Conservation (phyloP, 1,140 invertebrate genomes). For the Limonius californicus region DNA sequence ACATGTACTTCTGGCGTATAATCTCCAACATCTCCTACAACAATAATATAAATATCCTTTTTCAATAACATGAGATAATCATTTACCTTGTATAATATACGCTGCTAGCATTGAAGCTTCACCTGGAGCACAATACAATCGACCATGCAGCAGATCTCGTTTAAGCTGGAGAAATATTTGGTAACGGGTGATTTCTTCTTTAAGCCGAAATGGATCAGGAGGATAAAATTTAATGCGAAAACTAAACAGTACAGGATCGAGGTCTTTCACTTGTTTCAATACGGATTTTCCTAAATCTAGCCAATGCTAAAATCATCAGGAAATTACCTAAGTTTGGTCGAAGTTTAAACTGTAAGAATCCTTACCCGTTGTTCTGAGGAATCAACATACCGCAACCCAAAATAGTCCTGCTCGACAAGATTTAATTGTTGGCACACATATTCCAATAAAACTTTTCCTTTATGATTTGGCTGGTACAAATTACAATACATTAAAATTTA, state of each 20-base stretch:
- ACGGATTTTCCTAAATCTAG: constrained; percentile 90
- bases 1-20: constrained; percentile 86
- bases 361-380: constrained; percentile 85
- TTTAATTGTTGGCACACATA: constrained; percentile 91
- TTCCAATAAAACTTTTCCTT: constrained; percentile 89
- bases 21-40: constrained; percentile 87
- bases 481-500: not conserved
- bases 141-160: constrained; percentile 89
- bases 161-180: constrained; percentile 93
- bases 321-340: constrained; percentile 6
- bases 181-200: constrained; percentile 86
- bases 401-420: constrained; percentile 95
- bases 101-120: constrained; percentile 88
- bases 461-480: constrained; percentile 79
- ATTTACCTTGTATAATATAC: constrained; percentile 85
- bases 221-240: constrained; percentile 95
- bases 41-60: constrained; percentile 31
- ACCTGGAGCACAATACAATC: constrained; percentile 84
- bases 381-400: constrained; percentile 94
- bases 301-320: constrained; percentile 95
- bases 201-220: constrained; percentile 77
- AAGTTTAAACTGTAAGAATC: not conserved
- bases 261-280: constrained; percentile 91
- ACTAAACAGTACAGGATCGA: constrained; percentile 83
- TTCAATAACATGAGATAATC: constrained; percentile 3